Base-by-base conservation (phyloP, 2,797 vertebrate genomes). In the Mustela erminea region DNA sequence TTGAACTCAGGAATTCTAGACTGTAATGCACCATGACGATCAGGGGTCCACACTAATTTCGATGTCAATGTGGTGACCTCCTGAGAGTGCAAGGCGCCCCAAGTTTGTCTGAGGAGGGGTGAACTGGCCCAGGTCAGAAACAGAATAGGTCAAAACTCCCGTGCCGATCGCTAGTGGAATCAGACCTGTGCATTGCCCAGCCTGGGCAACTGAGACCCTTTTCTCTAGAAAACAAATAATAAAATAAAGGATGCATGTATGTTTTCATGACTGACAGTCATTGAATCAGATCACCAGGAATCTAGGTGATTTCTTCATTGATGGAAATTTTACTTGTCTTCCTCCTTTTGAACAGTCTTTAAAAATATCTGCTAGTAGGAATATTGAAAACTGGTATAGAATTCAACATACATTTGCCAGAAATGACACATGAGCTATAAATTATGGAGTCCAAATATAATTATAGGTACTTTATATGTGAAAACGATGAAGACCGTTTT, bases 261-360 rank as follows among this genome's bases (percentile, higher is more conserved):
- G 54, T 95, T 93, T 97, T 96, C 41, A 81, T 95, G 92, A 92
- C 15, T 92, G 96, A 78, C 5, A 94, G 3, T 7, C 32, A 68
- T 60, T 84, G 60, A 81, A 54, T 60, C 3, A 68, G 94, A 92
- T 1, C 58, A 11, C 62, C 52, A 97, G 74, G 23, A 89, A 83
- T 52, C 74, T 35, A 80, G 70, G 7, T 91, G 66, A 2, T 29
- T 18, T 13, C 25, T 87, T 96, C 20, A 52, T 38, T 97, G 46
- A 94, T 82, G 41, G 58, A 23, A 52, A 11, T 96, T 82, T 49
- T 94, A 95, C 35, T 54, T 82, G 0, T 6, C 89, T 92, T 95
- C 5, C 3, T 80, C n/a, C 2, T 90, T 94, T 96, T 58, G 74
- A 96, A 95, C 29, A 83, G 4, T 7, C 1, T 75, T 95, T 95